Percentiles rank a stretch among this genome's conserved stretches.
Evolutionary conservation across 2,888 invertebrate species (phyloP).

Genomic region (Dryococelus australis): DNA sequence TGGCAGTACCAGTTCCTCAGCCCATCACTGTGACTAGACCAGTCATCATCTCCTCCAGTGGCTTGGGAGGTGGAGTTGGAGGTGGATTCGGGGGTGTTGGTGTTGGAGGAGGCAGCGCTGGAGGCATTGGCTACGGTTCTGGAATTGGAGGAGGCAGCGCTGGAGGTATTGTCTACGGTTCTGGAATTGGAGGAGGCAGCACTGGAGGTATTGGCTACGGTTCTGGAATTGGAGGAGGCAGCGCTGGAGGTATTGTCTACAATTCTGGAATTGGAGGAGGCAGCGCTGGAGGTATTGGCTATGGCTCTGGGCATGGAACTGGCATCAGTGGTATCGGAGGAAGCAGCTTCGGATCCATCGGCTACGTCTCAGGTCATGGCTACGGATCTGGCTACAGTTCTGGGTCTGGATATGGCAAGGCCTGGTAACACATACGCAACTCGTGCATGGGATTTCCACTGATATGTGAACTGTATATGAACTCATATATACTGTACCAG

Average conservation of each 20-base stretch:
- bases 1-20: constrained; percentile 24
- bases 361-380: too few species aligned
- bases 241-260: background rate
- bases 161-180: too few species aligned
- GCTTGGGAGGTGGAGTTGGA: background rate
- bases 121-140: background rate
- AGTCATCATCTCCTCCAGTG: background rate
- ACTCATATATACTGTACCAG: too few species aligned
- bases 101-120: background rate
- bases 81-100: too few species aligned
- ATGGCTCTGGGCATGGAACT: background rate
- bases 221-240: constrained; percentile 1
- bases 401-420: too few species aligned
- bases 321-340: background rate
- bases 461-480: too few species aligned
- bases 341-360: background rate
- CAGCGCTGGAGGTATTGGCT: background rate
- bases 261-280: background rate
- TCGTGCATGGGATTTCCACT: background rate
- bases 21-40: too few species aligned
- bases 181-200: too few species aligned
- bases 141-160: too few species aligned
- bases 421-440: too few species aligned
- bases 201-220: too few species aligned
- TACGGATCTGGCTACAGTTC: too few species aligned